Conservation (phyloP, 2,113 vertebrate species). For the Amia ocellicauda region DNA sequence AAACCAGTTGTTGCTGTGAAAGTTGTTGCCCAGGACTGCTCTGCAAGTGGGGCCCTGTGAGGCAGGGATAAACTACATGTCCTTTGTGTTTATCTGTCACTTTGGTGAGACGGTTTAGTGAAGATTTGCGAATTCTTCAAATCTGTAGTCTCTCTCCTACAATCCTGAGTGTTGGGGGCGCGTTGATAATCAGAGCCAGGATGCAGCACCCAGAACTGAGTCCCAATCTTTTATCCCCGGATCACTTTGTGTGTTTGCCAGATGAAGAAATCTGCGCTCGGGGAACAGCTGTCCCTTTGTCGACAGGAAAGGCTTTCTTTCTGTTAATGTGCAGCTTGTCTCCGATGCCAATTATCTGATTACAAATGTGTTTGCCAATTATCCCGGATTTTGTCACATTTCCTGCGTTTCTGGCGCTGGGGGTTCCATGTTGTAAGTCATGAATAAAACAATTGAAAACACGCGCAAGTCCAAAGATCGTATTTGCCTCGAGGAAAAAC, state of each 20-base stretch:
- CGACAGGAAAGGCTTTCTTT: slow-evolving; percentile 25
- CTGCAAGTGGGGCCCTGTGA: neutral
- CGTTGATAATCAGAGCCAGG: slow-evolving; percentile 1
- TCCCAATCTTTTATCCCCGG: slow-evolving; percentile 15
- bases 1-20: no score
- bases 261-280: slow-evolving; percentile 18
- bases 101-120: neutral
- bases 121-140: neutral
- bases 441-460: no score
- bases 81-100: slow-evolving; percentile 1
- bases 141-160: neutral
- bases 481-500: no score
- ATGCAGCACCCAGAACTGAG: neutral
- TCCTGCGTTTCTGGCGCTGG: neutral
- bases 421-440: neutral
- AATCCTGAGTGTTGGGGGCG: neutral
- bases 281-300: slow-evolving; percentile 31
- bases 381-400: slow-evolving; percentile 16
- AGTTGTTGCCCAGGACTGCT: neutral
- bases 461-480: no score
- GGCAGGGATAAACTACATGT: neutral
- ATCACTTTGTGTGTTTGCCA: slow-evolving; percentile 24
- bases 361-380: slow-evolving; percentile 25
- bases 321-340: slow-evolving; percentile 32
- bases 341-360: slow-evolving; percentile 39